Percentiles rank a stretch among this genome's conserved stretches.
Conservation (phyloP, 2,113 vertebrate species). For the Phalacrocorax pelagicus region DNA sequence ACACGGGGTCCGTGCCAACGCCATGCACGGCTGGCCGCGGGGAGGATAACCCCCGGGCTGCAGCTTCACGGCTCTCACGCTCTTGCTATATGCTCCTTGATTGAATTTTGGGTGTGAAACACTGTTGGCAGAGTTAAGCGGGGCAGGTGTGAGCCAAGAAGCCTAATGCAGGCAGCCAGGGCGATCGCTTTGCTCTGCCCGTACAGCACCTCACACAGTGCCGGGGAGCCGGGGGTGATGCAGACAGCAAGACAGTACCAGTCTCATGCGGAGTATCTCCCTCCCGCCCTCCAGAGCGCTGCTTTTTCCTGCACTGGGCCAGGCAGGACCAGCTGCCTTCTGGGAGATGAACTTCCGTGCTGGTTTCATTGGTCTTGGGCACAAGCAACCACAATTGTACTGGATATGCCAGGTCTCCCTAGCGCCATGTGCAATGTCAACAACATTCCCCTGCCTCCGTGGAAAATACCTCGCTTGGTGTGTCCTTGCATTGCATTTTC, state of each 20-base stretch:
- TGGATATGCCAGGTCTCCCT: background rate
- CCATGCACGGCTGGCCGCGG: fast-evolving
- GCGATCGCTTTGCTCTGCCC: fast-evolving
- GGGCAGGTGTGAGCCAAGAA: background rate
- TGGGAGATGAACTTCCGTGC: background rate
- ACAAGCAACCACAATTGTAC: background rate
- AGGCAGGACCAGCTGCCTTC: background rate
- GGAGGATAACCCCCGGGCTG: background rate
- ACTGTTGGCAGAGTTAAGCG: background rate
- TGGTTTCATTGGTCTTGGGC: background rate
- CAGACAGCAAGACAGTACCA: fast-evolving
- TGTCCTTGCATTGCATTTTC: background rate
- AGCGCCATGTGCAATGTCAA: fast-evolving
- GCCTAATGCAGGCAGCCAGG: background rate
- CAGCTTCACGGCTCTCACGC: fast-evolving
- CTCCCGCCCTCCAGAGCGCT: background rate
- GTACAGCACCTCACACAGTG: fast-evolving
- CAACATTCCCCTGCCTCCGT: fast-evolving
- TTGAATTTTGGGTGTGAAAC: background rate
- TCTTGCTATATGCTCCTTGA: fast-evolving
- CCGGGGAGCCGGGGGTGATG: background rate
- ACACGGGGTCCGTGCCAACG: fast-evolving
- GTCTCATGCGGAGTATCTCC: fast-evolving
- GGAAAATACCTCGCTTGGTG: background rate
- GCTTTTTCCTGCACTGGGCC: background rate